These are phyloP conservation scores for Enteromius fasciolatus DNA, from an alignment of 2,797 vertebrate species.

Conservation along the genomic window DNA sequence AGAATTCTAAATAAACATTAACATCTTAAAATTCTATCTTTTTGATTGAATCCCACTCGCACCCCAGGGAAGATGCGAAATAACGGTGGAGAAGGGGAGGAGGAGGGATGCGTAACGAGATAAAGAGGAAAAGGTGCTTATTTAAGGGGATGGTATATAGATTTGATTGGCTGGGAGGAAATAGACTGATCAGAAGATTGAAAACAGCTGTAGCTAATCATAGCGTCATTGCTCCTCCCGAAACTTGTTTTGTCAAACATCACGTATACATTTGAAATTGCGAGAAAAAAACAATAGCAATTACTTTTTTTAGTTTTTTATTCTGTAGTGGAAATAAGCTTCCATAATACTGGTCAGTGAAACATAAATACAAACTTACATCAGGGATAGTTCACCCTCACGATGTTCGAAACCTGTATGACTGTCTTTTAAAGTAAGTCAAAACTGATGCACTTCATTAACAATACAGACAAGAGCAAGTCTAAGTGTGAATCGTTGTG, in stretches of 20 bases:
- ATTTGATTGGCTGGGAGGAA: no score
- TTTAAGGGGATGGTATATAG: no score
- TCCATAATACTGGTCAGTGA: neutral
- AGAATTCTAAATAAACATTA: neutral
- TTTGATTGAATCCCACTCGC: neutral
- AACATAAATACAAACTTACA: neutral
- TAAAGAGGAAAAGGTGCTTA: no score
- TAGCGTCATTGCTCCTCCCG: no score
- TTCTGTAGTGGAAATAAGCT: neutral
- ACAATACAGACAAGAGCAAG: neutral
- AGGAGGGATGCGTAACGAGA: no score
- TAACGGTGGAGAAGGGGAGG: no score
- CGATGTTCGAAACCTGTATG: neutral
- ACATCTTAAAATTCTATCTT: neutral
- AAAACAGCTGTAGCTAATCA: no score
- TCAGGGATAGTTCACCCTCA: neutral
- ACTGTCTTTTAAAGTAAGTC: neutral
- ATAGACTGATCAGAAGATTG: no score
- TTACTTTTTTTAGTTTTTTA: neutral
- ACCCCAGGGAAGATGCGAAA: no score
- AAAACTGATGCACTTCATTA: constrained; percentile 5
- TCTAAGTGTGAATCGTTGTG: neutral
- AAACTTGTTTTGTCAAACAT: no score
- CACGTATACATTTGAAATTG: neutral
- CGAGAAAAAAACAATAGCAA: neutral